Conservation (phyloP, 2,113 vertebrate species). For the Solea solea region DNA sequence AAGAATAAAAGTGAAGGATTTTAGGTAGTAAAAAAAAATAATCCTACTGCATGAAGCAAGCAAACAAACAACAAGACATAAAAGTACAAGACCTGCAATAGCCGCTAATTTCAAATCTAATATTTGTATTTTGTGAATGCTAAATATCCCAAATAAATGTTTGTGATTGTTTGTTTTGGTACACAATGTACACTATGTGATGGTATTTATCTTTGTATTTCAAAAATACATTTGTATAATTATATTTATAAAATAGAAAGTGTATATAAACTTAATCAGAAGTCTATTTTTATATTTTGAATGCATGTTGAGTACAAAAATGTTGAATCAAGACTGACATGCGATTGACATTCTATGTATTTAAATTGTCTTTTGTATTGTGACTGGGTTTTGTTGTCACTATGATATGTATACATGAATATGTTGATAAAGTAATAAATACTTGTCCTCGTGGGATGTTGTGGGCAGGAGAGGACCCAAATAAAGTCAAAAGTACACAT, state of each 20-base stretch:
- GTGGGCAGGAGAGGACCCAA: constrained; percentile 51
- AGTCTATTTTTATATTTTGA: constrained; percentile 99
- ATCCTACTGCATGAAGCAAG: background rate
- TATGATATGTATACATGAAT: constrained; percentile 68
- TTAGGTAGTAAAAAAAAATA: constrained; percentile 25
- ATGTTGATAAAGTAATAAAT: constrained; percentile 67
- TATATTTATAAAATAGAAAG: constrained; percentile 92
- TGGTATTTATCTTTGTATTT: constrained; percentile 99
- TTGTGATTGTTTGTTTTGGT: constrained; percentile 91
- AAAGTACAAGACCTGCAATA: constrained; percentile 82
- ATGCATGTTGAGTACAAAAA: constrained; percentile 81
- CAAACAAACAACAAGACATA: constrained; percentile 64
- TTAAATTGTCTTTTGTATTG: constrained; percentile 78
- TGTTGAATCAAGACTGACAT: constrained; percentile 78
- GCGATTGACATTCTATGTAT: constrained; percentile 78
- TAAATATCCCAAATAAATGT: constrained; percentile 90
- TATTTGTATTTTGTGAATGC: constrained; percentile 97
- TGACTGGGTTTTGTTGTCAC: constrained; percentile 70
- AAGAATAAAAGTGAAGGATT: constrained; percentile 34
- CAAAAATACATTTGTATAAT: constrained; percentile 99
- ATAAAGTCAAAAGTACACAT: constrained; percentile 57
- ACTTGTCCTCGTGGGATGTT: constrained; percentile 66
- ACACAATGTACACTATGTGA: constrained; percentile 95
- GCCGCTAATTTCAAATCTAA: constrained; percentile 92
- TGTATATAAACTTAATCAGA: constrained; percentile 90